Evolutionary conservation across 2,888 invertebrate species (phyloP).

Genomic region (Himalopsyche anomala): DNA sequence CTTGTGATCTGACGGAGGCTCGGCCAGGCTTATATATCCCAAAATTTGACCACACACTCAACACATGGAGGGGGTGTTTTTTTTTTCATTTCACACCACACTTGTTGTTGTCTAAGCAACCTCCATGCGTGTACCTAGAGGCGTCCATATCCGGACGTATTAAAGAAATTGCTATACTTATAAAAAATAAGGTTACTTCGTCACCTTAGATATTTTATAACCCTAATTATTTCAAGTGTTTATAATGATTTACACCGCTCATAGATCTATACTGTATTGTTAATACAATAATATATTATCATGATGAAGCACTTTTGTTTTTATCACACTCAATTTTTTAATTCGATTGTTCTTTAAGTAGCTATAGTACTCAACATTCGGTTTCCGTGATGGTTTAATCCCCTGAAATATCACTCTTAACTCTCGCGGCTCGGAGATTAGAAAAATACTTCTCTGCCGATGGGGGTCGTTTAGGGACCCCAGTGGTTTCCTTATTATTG

Average conservation of each 20-base stretch:
- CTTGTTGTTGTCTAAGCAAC: neutral
- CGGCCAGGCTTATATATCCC: constrained; percentile 53
- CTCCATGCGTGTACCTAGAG: neutral
- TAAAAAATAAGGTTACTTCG: constrained; percentile 15
- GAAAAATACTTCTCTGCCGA: too few relatives aligned
- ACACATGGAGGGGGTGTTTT: neutral
- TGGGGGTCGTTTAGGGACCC: too few relatives aligned
- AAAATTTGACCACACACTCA: constrained; percentile 9
- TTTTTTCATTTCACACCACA: constrained; percentile 19
- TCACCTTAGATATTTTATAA: neutral
- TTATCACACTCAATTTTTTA: too few relatives aligned
- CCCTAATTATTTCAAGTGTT: constrained; percentile 8
- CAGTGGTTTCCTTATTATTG: too few relatives aligned
- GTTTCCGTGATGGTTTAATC: too few relatives aligned
- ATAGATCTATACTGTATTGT: too few relatives aligned
- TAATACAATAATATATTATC: too few relatives aligned
- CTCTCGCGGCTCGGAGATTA: too few relatives aligned
- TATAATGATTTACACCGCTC: neutral
- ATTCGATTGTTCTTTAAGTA: too few relatives aligned
- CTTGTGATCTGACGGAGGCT: constrained; percentile 54
- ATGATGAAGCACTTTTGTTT: too few relatives aligned
- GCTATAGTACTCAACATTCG: too few relatives aligned
- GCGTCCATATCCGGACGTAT: constrained; percentile 14
- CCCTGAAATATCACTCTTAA: too few relatives aligned
- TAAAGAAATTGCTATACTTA: constrained; percentile 28